Evolutionary conservation across 2,888 invertebrate genomes (phyloP).

Genomic region (Bhutanitis thaidina): DNA sequence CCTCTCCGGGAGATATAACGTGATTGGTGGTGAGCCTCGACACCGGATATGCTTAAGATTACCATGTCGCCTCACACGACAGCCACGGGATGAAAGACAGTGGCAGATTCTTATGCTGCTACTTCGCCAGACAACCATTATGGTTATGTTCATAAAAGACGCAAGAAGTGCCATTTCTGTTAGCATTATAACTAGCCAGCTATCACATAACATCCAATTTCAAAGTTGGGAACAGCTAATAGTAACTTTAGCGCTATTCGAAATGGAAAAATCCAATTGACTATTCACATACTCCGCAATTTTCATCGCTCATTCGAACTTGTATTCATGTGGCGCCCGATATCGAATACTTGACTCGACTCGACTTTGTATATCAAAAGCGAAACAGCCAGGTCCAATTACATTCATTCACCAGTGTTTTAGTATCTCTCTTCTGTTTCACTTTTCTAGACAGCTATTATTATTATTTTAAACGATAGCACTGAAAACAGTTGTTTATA

Average conservation of each 20-base stretch:
- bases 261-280: constrained; percentile 15
- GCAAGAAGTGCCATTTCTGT: too few species aligned
- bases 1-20: too few species aligned
- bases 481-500: too few species aligned
- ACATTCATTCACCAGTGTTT: neutral
- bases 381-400: constrained; percentile 1
- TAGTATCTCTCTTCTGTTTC: neutral
- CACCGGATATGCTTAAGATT: too few species aligned
- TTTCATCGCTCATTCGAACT: constrained; percentile 3
- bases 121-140: too few species aligned
- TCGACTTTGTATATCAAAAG: neutral
- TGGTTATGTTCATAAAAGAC: too few species aligned
- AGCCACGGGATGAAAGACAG: too few species aligned
- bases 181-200: too few species aligned
- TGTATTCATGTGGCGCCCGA: constrained; percentile 2
- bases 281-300: constrained; percentile 12
- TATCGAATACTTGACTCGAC: neutral
- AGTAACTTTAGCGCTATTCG: neutral
- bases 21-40: too few species aligned
- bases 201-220: neutral
- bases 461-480: neutral
- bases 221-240: neutral
- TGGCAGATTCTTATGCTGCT: too few species aligned
- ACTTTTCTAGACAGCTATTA: neutral
- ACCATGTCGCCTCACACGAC: too few species aligned